Percentiles rank a stretch among this genome's conserved stretches.
Evolutionary conservation across 2,113 vertebrate species (phyloP).

Genomic region (Charina bottae): DNA sequence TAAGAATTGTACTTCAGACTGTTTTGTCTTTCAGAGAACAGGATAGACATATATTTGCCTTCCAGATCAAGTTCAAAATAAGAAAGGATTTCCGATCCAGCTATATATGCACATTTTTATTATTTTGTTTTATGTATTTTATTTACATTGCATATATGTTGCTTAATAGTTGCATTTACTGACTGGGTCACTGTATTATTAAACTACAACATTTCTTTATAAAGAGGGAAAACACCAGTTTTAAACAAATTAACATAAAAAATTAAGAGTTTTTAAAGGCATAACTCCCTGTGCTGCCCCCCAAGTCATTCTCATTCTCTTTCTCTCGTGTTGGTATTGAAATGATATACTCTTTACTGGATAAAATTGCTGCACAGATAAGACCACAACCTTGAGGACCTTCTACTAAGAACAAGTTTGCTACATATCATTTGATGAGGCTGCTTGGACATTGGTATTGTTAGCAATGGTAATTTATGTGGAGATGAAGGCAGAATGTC

Average conservation of each 20-base stretch:
- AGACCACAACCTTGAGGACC: background rate
- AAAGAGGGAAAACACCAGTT: background rate
- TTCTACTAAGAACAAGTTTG: background rate
- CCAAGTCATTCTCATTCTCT: background rate
- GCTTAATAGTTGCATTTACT: background rate
- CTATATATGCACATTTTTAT: background rate
- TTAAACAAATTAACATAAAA: background rate
- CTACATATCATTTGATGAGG: background rate
- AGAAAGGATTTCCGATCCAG: background rate
- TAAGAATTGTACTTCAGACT: background rate
- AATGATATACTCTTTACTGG: background rate
- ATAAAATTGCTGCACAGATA: background rate
- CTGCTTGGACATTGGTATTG: background rate
- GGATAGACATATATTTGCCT: background rate
- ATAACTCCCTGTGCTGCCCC: background rate
- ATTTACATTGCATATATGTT: background rate
- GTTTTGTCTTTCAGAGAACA: background rate
- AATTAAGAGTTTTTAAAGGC: background rate
- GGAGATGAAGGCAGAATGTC: background rate
- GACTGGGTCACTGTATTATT: background rate
- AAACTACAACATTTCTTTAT: background rate
- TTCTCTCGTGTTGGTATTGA: background rate
- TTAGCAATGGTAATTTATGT: background rate
- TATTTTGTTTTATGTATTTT: background rate
- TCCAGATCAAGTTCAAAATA: background rate